Evolutionary conservation across 2,888 invertebrate species (phyloP).

Genomic region (Apamea crenata): DNA sequence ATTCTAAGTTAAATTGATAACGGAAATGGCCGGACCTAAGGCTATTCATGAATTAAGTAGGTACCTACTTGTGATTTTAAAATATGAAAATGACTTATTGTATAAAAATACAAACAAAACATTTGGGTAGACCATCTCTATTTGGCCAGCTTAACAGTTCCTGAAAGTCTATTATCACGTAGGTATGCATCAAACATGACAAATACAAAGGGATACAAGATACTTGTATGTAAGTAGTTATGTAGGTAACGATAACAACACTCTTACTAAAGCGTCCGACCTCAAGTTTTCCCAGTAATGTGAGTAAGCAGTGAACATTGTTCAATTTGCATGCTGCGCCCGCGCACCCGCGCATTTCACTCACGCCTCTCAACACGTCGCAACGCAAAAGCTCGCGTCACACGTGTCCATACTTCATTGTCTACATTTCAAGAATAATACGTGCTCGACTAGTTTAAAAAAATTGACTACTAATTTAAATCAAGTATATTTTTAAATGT

Average conservation of each 20-base stretch:
- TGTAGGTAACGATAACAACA: conserved; percentile 41
- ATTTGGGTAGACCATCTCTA: not conserved
- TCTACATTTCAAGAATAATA: conserved; percentile 35
- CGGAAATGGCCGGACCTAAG: not conserved
- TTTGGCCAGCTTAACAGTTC: not conserved
- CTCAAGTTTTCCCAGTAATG: conserved; percentile 60
- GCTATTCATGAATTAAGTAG: not conserved
- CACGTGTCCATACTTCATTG: conserved; percentile 49
- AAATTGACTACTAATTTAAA: conserved; percentile 11
- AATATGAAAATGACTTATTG: not conserved
- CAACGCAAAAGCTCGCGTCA: conserved; percentile 61
- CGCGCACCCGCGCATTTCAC: conserved; percentile 70
- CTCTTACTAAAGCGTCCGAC: conserved; percentile 27
- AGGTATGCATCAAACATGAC: not conserved
- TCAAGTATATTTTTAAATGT: conserved; percentile 57
- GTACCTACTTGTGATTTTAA: not conserved
- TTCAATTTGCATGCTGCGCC: conserved; percentile 74
- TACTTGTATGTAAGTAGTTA: conserved; percentile 15
- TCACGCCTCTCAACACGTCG: conserved; percentile 64
- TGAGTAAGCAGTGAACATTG: conserved; percentile 63
- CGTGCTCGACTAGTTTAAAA: conserved; percentile 8
- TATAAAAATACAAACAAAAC: not conserved
- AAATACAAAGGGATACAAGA: not conserved
- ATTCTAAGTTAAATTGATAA: conserved; percentile 6
- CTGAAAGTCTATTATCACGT: not conserved